Base-by-base conservation (phyloP, 2,797 vertebrate genomes). In the Emydoidea blandingii region DNA sequence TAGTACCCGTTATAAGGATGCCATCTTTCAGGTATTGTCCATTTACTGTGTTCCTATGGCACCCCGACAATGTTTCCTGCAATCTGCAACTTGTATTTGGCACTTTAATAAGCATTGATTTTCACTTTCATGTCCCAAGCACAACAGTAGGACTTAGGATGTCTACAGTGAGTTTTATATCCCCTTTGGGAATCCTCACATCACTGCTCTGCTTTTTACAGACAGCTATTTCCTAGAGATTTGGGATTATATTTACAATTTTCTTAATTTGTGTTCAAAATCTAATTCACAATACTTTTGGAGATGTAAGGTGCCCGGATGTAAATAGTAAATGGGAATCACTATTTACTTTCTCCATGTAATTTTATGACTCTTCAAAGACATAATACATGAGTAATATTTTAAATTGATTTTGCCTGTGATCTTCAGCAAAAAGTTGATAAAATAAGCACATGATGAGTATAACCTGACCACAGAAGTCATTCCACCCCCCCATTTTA, bases 21-120 rank as follows among this genome's bases (percentile, higher is more conserved):
- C 8, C 92, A 88, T 52, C 65, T 3, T 54, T 44, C 12, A 57
- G 56, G 72, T 10, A 5, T 89, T 62, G 8, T 79, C 4, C 34
- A 57, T 1, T 1, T 59, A 50, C 57, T 89, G 4, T 27, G 5
- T 85, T 87, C 57, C 79, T 62, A 34, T 81, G 47, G 56, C 37
- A 87, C 25, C 10, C 11, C 3, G 90, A 34, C 29, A 81, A 53
- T 85, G 2, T 62, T 88, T 93, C 82, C 50, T 89, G 23, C 57
- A 78, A 23, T 4, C 37, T 82, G 19, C 82, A 47, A 95, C 82
- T 97, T 88, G 91, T 78, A 89, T 93, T 94, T 86, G 82, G 8
- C 34, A 57, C 4, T 89, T 92, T 62, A 5, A 53, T 78, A 95
- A 78, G 29, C 2, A 41, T 21, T 37, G 49, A 59, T 94, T 95